Percentiles rank a stretch among this genome's conserved stretches.
Conservation (phyloP, 1,140 invertebrate species). For the Drosophila malerkotliana region DNA sequence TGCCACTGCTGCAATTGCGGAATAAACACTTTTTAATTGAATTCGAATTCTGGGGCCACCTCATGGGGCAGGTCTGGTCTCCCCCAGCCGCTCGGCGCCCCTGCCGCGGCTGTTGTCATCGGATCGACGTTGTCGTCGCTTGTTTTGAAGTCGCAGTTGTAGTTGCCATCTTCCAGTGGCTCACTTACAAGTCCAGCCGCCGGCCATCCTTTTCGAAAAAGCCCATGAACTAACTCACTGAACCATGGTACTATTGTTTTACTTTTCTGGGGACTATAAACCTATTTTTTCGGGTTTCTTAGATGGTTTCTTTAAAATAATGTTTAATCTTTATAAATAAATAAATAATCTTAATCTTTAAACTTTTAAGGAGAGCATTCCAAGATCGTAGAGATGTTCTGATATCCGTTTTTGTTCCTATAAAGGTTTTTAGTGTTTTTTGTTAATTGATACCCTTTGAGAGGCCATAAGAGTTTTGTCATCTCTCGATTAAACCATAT, state of each 20-base stretch:
- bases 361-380: background rate
- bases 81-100: background rate
- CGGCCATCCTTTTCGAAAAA: slow-evolving; percentile 71
- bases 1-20: slow-evolving; percentile 58
- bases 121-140: slow-evolving; percentile 70
- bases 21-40: slow-evolving; percentile 82
- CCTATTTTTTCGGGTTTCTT: background rate
- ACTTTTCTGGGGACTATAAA: background rate
- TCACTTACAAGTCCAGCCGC: slow-evolving; percentile 70
- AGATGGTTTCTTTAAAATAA: background rate
- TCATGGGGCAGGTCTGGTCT: background rate
- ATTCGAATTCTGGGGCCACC: slow-evolving; percentile 66
- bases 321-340: too few relatives aligned
- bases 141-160: slow-evolving; percentile 45
- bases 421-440: slow-evolving; percentile 53
- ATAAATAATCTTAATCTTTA: too few relatives aligned
- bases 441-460: slow-evolving; percentile 65
- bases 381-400: slow-evolving; percentile 3
- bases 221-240: background rate
- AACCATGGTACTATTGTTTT: background rate
- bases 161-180: slow-evolving; percentile 67
- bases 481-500: too few relatives aligned
- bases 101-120: slow-evolving; percentile 62
- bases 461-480: too few relatives aligned
- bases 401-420: slow-evolving; percentile 53